Conservation (phyloP, 2,797 vertebrate genomes). For the Mus spretus region DNA sequence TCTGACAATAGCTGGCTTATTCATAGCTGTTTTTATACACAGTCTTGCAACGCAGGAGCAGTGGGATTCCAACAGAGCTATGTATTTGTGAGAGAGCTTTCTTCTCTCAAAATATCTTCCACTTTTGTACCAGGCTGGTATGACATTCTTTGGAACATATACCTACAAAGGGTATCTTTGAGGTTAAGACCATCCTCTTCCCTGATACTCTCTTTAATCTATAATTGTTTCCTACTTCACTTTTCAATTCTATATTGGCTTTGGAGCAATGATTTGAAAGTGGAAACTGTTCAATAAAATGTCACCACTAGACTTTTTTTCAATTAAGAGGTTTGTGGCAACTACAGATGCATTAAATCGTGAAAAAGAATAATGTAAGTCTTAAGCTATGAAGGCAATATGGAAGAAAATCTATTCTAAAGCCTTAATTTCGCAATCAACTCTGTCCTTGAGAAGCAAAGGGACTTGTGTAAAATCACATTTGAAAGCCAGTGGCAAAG, state of each 20-base stretch:
- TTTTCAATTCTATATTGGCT: constrained; percentile 43
- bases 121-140: background rate
- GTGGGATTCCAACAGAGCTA: background rate
- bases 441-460: background rate
- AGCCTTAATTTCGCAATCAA: constrained; percentile 35
- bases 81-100: background rate
- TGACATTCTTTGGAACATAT: background rate
- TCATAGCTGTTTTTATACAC: background rate
- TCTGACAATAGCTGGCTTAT: background rate
- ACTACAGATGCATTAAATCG: background rate
- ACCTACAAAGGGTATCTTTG: background rate
- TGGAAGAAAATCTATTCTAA: constrained; percentile 32
- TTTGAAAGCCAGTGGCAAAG: background rate
- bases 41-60: background rate
- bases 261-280: constrained; percentile 49
- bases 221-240: constrained; percentile 36
- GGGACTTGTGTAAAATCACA: constrained; percentile 27
- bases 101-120: constrained; percentile 44
- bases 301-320: constrained; percentile 13
- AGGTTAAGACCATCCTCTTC: background rate
- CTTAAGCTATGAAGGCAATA: background rate
- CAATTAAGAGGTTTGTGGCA: constrained; percentile 33
- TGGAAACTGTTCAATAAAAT: constrained; percentile 37
- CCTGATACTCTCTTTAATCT: constrained; percentile 8
- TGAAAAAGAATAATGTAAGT: constrained; percentile 15